Conservation (phyloP, 2,113 vertebrate species). For the Mungos mungo region DNA sequence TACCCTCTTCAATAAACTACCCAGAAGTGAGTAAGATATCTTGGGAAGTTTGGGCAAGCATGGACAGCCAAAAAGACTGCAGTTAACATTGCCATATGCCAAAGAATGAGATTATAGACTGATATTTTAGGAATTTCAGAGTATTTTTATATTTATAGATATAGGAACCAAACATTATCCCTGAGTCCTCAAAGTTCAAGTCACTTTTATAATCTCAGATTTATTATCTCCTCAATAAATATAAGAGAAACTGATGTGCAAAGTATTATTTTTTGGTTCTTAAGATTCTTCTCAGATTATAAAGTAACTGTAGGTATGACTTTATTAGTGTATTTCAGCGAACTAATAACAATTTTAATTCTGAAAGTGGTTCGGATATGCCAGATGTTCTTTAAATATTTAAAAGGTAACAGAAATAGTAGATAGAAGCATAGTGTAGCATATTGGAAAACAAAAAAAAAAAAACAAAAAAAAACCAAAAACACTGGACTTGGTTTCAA, state of each 20-base stretch:
- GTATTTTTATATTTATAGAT: background rate
- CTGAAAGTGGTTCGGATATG: background rate
- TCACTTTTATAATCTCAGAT: background rate
- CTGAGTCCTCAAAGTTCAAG: background rate
- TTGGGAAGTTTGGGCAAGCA: background rate
- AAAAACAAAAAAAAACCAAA: background rate
- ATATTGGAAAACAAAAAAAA: background rate
- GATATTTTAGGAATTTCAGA: background rate
- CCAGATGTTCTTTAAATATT: background rate
- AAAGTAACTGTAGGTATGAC: background rate
- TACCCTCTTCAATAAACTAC: background rate
- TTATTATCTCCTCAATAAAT: background rate
- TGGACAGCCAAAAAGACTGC: background rate
- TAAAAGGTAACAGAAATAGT: background rate
- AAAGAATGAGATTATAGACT: background rate
- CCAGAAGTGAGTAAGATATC: background rate
- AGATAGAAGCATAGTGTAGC: background rate
- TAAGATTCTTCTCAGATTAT: background rate
- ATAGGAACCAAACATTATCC: background rate
- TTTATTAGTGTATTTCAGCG: background rate
- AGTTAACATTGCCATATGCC: background rate
- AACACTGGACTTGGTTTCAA: background rate
- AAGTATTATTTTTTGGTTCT: background rate
- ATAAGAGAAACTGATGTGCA: background rate
- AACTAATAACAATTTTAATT: slow-evolving; percentile 9